A percentile compares a stretch with the other conserved stretches of the same genome.
phyloP scores from a whole-genome alignment of 2,888 invertebrate genomes.

The Aleiodes alternator region DNA sequence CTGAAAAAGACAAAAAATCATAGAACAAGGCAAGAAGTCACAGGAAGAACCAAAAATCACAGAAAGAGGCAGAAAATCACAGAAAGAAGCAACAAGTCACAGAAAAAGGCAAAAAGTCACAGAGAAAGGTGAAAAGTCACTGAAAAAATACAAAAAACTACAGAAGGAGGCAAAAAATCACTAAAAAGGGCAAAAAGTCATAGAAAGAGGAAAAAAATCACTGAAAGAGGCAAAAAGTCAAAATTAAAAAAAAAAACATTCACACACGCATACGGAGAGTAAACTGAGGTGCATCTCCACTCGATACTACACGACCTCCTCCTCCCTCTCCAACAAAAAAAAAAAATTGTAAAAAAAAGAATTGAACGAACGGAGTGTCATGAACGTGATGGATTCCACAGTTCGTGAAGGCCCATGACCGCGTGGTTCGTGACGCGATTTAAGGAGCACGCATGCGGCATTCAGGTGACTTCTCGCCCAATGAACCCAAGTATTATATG shows the following conservation, averaged over 20 bases:
- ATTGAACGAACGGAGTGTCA: slow-evolving; percentile 47
- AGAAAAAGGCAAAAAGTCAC: too few relatives aligned
- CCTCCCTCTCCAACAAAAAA: slow-evolving; percentile 33
- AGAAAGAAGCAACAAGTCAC: too few relatives aligned
- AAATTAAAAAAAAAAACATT: slow-evolving; percentile 10
- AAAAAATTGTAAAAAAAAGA: slow-evolving; percentile 38
- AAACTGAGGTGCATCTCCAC: slow-evolving; percentile 32
- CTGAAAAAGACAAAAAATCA: too few relatives aligned
- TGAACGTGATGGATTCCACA: slow-evolving; percentile 66
- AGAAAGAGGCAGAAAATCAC: too few relatives aligned
- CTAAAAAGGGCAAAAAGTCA: too few relatives aligned
- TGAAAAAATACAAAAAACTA: background rate
- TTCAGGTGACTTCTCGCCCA: slow-evolving; percentile 41
- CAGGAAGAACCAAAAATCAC: background rate
- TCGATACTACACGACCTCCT: slow-evolving; percentile 32
- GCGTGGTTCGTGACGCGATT: slow-evolving; percentile 58
- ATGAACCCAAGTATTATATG: slow-evolving; percentile 10
- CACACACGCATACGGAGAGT: slow-evolving; percentile 31
- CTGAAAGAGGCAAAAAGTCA: too few relatives aligned
- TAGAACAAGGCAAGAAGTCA: background rate
- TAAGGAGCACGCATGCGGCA: slow-evolving; percentile 51
- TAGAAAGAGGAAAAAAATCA: too few relatives aligned
- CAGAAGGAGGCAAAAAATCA: too few relatives aligned
- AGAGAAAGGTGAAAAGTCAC: background rate
- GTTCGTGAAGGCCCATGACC: slow-evolving; percentile 57